These are phyloP conservation scores for Octomys mimax DNA, from an alignment of 2,797 vertebrate species.

Conservation along the genomic window DNA sequence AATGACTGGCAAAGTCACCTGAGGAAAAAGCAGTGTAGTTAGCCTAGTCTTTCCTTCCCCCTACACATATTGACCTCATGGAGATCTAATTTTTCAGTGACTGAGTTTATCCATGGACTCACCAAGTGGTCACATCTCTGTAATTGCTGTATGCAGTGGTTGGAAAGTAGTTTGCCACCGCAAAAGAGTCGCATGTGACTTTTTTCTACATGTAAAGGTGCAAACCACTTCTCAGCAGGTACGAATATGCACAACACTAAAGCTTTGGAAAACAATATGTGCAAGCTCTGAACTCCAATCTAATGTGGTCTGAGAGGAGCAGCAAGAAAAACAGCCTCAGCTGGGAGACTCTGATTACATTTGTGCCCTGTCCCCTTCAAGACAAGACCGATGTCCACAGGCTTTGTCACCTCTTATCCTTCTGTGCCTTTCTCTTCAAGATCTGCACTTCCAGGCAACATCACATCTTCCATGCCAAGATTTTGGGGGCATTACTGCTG, in stretches of 20 bases:
- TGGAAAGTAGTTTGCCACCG: neutral
- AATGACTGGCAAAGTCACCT: neutral
- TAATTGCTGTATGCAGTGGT: neutral
- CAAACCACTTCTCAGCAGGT: neutral
- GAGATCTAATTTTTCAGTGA: neutral
- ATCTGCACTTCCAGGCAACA: neutral
- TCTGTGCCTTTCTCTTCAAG: neutral
- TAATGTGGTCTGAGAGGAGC: neutral
- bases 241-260: neutral
- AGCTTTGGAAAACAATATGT: neutral
- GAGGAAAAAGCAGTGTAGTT: neutral
- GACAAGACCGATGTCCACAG: neutral
- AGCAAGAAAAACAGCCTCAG: neutral
- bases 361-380: neutral
- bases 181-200: neutral
- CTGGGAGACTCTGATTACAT: neutral
- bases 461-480: neutral
- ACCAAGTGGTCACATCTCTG: neutral
- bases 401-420: conserved; percentile 31
- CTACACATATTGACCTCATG: neutral
- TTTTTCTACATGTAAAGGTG: neutral
- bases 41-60: neutral
- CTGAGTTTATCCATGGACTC: neutral
- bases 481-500: neutral
- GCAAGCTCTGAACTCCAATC: neutral